Evolutionary conservation across 2,113 vertebrate species (phyloP).

Genomic region (Eira barbara): DNA sequence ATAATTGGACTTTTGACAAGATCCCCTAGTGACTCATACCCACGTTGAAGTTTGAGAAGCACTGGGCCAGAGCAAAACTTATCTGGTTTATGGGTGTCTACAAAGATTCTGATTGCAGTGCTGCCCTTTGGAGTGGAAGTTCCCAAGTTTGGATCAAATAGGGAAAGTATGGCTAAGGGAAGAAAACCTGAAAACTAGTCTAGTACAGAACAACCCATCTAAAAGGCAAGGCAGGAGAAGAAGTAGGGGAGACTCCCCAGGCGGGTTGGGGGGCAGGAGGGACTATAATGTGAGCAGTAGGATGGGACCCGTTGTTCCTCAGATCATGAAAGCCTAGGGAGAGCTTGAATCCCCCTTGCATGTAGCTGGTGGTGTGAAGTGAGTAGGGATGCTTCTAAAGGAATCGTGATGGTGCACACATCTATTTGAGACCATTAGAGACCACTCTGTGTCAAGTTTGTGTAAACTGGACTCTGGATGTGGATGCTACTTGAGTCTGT

Average conservation of each 20-base stretch:
- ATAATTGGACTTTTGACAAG: not conserved
- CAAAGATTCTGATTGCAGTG: not conserved
- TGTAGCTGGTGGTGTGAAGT: not conserved
- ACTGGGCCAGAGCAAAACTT: not conserved
- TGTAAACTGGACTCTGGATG: not conserved
- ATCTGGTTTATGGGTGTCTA: not conserved
- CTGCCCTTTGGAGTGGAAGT: not conserved
- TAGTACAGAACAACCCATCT: not conserved
- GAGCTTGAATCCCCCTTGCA: not conserved
- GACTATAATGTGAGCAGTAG: not conserved
- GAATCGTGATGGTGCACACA: not conserved
- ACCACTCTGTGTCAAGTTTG: not conserved
- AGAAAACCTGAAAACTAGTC: not conserved
- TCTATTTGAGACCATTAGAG: rapidly evolving
- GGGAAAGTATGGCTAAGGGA: not conserved
- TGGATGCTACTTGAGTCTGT: not conserved
- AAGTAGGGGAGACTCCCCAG: not conserved
- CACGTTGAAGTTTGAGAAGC: not conserved
- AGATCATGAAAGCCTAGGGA: not conserved
- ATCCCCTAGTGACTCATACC: not conserved
- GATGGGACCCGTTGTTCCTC: not conserved
- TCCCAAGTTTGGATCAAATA: not conserved
- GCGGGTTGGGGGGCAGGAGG: not conserved
- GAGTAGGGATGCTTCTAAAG: not conserved
- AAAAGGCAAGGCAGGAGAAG: not conserved